These are phyloP conservation scores for Agonopterix alstromeriana DNA, from an alignment of 2,888 invertebrate genomes.

Conservation along the genomic window DNA sequence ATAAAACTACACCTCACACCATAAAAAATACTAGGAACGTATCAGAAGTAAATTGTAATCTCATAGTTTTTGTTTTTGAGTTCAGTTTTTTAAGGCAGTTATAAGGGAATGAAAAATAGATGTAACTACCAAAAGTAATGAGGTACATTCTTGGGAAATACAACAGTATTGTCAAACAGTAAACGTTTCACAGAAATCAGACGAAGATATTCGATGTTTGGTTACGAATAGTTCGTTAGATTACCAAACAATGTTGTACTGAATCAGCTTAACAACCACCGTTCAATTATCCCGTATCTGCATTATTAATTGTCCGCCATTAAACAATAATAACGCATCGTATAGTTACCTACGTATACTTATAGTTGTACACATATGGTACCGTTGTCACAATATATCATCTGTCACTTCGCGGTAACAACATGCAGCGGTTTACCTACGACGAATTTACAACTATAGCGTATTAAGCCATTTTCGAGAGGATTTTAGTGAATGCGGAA, in stretches of 20 bases:
- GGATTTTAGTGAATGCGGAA: no score
- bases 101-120: no score
- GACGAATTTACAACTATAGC: conserved; percentile 33
- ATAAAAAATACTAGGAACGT: no score
- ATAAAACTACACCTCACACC: no score
- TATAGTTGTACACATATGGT: conserved; percentile 1
- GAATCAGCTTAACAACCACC: background rate
- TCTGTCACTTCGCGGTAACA: conserved; percentile 9
- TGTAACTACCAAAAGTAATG: no score
- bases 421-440: conserved; percentile 25
- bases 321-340: background rate
- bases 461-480: conserved; percentile 2
- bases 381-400: conserved; percentile 9
- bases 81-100: no score
- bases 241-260: background rate
- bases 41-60: no score
- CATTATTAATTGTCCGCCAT: conserved; percentile 1
- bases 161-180: no score
- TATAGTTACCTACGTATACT: background rate
- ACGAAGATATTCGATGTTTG: no score
- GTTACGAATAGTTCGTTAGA: background rate
- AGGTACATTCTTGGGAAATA: no score
- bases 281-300: background rate
- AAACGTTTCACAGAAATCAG: no score
- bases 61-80: no score